These are phyloP conservation scores for Coelopa frigida DNA, from an alignment of 1,140 invertebrate genomes.

Conservation along the genomic window DNA sequence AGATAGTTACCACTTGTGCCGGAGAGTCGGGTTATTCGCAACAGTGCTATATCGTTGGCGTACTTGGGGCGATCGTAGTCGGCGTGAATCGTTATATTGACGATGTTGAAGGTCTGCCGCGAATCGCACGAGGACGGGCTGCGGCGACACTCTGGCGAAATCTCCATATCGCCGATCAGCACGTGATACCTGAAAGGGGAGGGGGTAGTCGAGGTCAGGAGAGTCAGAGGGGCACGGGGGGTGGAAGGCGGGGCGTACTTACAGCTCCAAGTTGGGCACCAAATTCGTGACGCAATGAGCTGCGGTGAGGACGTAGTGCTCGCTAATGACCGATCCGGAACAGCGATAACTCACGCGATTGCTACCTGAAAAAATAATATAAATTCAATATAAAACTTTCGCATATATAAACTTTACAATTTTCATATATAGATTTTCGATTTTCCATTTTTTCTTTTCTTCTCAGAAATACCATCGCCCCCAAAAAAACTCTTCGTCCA, in stretches of 20 bases:
- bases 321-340: slow-evolving; percentile 57
- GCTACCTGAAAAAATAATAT: slow-evolving; percentile 44
- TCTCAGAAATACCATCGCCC: not conserved
- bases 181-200: slow-evolving; percentile 46
- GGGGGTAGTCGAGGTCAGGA: not conserved
- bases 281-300: slow-evolving; percentile 57
- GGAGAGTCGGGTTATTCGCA: slow-evolving; percentile 39
- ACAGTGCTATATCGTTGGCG: slow-evolving; percentile 60
- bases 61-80: slow-evolving; percentile 53
- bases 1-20: slow-evolving; percentile 10
- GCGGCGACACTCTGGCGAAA: slow-evolving; percentile 50
- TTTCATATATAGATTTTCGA: not conserved
- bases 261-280: slow-evolving; percentile 46
- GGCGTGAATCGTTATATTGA: slow-evolving; percentile 47
- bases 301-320: slow-evolving; percentile 56
- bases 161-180: slow-evolving; percentile 55
- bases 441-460: not conserved
- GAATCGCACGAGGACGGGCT: slow-evolving; percentile 49
- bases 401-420: no score
- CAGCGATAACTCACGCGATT: slow-evolving; percentile 49
- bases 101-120: slow-evolving; percentile 50
- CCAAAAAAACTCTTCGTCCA: no score
- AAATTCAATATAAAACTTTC: no score
- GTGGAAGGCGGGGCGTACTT: slow-evolving; percentile 26
- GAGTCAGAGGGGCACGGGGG: not conserved